Conservation (phyloP, 2,797 vertebrate genomes). For the Paramormyrops hopkinsi region DNA sequence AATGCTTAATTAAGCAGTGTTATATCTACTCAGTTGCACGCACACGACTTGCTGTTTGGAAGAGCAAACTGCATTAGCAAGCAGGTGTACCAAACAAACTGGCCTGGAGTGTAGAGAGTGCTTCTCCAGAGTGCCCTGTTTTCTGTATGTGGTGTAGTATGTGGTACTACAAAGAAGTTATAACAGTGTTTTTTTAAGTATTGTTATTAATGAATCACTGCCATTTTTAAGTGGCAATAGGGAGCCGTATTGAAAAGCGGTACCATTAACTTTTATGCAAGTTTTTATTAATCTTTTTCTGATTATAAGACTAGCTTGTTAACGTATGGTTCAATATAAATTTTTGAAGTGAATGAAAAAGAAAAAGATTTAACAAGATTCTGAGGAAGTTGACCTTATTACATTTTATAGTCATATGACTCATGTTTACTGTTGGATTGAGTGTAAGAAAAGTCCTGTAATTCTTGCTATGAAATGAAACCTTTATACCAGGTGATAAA, state of each 20-base stretch:
- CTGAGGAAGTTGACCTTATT: background rate
- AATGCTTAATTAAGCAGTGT: background rate
- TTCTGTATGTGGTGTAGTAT: background rate
- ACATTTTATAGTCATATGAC: background rate
- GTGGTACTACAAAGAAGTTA: background rate
- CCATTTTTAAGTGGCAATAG: background rate
- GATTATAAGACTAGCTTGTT: background rate
- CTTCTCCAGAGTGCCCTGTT: background rate
- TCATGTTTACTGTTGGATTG: background rate
- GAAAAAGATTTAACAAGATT: background rate
- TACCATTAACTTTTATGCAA: background rate
- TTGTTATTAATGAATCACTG: background rate
- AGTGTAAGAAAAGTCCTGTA: background rate
- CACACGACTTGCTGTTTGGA: background rate
- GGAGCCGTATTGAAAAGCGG: background rate
- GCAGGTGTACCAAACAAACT: background rate
- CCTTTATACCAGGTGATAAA: constrained; percentile 13
- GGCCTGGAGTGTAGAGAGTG: background rate
- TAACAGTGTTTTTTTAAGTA: background rate
- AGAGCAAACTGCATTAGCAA: background rate
- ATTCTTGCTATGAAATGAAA: background rate
- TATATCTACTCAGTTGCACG: background rate
- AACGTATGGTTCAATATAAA: background rate
- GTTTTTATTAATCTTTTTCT: background rate
- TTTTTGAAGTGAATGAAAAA: background rate